phyloP scores from a whole-genome alignment of 1,140 invertebrate species.

The Dendroctonus valens region DNA sequence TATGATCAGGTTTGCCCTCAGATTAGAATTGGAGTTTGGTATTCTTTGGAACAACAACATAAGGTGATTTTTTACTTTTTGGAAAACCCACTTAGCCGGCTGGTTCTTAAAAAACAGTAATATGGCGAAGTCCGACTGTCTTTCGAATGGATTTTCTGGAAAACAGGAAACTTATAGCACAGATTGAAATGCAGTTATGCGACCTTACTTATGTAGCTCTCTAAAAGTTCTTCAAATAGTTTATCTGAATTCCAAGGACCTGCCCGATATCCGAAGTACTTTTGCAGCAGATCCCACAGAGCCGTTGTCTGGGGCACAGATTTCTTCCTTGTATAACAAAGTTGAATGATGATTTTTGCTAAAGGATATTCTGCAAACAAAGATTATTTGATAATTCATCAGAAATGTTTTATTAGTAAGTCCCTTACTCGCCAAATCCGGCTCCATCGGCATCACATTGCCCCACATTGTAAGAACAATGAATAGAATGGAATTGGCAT shows the following conservation, averaged over 20 bases:
- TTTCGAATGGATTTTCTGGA: slow-evolving; percentile 37
- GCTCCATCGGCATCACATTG: slow-evolving; percentile 40
- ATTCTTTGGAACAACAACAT: slow-evolving; percentile 36
- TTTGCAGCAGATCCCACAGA: slow-evolving; percentile 36
- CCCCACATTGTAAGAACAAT: slow-evolving; percentile 42
- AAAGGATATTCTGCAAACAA: slow-evolving; percentile 37
- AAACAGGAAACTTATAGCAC: slow-evolving; percentile 8
- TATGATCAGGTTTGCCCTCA: slow-evolving; percentile 40
- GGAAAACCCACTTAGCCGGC: slow-evolving; percentile 36
- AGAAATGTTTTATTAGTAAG: not conserved
- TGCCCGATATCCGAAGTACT: slow-evolving; percentile 42
- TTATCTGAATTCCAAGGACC: slow-evolving; percentile 38
- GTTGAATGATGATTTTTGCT: slow-evolving; percentile 41
- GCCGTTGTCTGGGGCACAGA: slow-evolving; percentile 39
- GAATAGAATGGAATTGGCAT: slow-evolving; percentile 43
- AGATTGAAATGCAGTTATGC: slow-evolving; percentile 10
- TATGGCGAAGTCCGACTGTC: slow-evolving; percentile 33
- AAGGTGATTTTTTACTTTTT: slow-evolving; percentile 38
- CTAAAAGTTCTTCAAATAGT: slow-evolving; percentile 40
- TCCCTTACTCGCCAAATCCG: slow-evolving; percentile 29
- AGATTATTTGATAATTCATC: not conserved
- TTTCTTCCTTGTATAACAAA: slow-evolving; percentile 37
- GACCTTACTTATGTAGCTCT: slow-evolving; percentile 40
- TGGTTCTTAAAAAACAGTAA: slow-evolving; percentile 39
- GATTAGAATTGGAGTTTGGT: slow-evolving; percentile 36